Conservation (phyloP, 1,140 invertebrate genomes). For the Reticulitermes speratus region DNA sequence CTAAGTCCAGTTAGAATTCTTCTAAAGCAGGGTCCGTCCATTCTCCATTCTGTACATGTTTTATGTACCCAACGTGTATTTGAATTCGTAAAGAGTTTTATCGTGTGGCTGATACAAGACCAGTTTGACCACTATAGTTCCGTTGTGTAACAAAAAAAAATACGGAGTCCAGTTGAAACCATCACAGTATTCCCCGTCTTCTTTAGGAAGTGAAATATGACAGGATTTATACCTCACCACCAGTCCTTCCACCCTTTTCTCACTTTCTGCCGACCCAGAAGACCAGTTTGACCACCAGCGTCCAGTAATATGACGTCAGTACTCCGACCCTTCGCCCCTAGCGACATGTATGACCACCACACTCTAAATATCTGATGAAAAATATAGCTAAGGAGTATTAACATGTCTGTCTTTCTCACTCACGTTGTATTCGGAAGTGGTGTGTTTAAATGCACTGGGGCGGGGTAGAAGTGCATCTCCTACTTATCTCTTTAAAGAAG, state of each 20-base stretch:
- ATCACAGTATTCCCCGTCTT: neutral
- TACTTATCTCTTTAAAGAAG: neutral
- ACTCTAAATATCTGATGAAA: neutral
- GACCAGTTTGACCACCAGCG: neutral
- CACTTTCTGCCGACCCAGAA: neutral
- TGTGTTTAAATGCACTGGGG: neutral
- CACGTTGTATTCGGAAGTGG: neutral
- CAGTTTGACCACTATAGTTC: neutral
- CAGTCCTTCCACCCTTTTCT: neutral
- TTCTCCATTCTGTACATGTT: neutral
- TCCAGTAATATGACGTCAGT: neutral
- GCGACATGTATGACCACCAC: neutral
- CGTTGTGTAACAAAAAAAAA: neutral
- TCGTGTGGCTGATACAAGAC: neutral
- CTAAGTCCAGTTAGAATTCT: conserved; percentile 16
- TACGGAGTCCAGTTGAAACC: neutral
- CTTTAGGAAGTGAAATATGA: conserved; percentile 16
- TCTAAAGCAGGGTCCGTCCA: neutral
- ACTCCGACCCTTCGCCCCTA: neutral
- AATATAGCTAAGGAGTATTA: neutral
- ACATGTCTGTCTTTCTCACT: neutral
- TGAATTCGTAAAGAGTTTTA: conserved; percentile 7
- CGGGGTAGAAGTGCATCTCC: neutral
- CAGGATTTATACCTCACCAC: neutral
- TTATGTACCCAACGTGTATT: conserved; percentile 12